Evolutionary conservation across 2,888 invertebrate genomes (phyloP).

Genomic region (Pollenia labialis): DNA sequence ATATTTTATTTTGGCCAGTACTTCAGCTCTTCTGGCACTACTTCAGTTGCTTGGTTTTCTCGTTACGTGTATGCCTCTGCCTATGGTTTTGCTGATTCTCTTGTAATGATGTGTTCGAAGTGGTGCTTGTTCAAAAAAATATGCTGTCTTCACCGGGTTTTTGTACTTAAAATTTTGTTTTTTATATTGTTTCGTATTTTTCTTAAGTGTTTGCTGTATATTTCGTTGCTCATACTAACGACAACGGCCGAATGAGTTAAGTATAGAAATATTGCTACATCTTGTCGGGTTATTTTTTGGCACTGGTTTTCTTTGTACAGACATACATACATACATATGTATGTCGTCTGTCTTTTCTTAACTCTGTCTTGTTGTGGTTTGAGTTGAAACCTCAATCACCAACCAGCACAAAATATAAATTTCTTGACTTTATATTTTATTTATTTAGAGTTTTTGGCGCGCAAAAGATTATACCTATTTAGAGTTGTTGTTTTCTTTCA

Average conservation of each 20-base stretch:
- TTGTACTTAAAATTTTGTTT: neutral
- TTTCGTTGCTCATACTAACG: conserved; percentile 22
- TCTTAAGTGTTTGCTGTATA: conserved; percentile 10
- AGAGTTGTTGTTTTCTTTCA: neutral
- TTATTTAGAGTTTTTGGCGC: conserved; percentile 55
- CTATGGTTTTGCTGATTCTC: conserved; percentile 12
- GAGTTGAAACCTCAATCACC: conserved; percentile 4
- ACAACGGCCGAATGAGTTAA: conserved; percentile 13
- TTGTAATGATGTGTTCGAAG: conserved; percentile 53
- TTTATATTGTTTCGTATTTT: conserved; percentile 1
- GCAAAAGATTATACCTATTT: conserved; percentile 54
- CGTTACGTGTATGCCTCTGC: neutral
- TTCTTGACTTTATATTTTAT: conserved; percentile 34
- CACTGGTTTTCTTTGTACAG: neutral
- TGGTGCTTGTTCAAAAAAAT: conserved; percentile 47
- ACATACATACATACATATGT: too few relatives aligned
- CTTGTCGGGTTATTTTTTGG: conserved; percentile 9
- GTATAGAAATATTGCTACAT: conserved; percentile 39
- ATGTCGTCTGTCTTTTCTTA: conserved; percentile 2
- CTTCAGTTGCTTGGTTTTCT: conserved; percentile 4
- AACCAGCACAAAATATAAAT: conserved; percentile 29
- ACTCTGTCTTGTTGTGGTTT: conserved; percentile 27
- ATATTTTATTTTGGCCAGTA: conserved; percentile 10
- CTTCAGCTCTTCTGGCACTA: conserved; percentile 14
- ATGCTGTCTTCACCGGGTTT: conserved; percentile 41